Evolutionary conservation across 2,797 vertebrate species (phyloP), one percentile per base, ranked within the genome.

Genomic region (Bufotes viridis): DNA sequence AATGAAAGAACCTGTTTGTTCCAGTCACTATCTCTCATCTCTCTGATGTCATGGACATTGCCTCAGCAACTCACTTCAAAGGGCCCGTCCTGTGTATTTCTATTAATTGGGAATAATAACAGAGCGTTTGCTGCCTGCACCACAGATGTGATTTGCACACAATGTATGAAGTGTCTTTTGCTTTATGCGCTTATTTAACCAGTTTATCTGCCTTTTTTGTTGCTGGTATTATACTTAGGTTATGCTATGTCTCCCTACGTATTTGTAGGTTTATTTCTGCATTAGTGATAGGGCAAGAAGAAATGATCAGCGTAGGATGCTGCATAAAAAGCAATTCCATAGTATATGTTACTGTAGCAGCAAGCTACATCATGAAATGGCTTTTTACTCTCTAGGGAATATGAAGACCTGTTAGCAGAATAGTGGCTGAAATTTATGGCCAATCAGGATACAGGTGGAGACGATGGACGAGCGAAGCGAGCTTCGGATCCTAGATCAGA

Each of bases 11-110:
- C 74, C 61, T 70, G 80, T 82, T 74, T 89, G 88, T 89, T 89
- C 84, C 63, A 53, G 29, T 49, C 63, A 51, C 78, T 89, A 89
- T 89, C 88, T 89, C 51, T 42, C 74, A 89, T 89, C 88, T 89
- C 88, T 89, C 88, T 89, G 88, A 89, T 89, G 84, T 89, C 88
- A 89, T 51, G 61, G 88, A 69, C 80, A 79, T 70, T 51, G 80
- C 88, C 88, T 86, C 84, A 86, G 84, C 79, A 83, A 61, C 61
- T 89, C 80, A 89, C 88, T 89, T 86, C 88, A 89, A 89, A 89
- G 88, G 74, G 51, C 57, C 79, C 61, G 67, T 82, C 84, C 84
- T 86, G 72, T 86, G 84, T 69, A 81, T 86, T 78, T 57, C 78
- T 86, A 76, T 86, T 86, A 89, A 86, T 89, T 89, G 78, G 12